A percentile compares a stretch with the other conserved stretches of the same genome.
Conservation (phyloP, 2,888 invertebrate genomes). For the Patella pellucida region DNA sequence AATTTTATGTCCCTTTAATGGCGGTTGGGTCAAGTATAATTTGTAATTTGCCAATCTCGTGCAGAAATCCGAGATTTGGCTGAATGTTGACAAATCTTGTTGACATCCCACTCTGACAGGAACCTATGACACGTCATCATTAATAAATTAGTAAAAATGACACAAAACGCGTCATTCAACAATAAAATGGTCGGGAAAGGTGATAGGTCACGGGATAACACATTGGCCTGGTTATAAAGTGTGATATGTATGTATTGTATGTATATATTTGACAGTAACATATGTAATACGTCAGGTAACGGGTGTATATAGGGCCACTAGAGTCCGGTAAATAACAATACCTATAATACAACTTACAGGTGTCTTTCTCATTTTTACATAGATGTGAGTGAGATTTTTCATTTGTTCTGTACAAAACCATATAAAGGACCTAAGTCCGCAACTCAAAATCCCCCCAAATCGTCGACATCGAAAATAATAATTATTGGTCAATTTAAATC, state of each 20-base stretch:
- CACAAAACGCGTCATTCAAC: constrained; percentile 15
- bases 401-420: too few relatives aligned
- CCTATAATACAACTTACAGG: too few relatives aligned
- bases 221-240: background rate
- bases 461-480: too few relatives aligned
- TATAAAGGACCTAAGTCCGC: too few relatives aligned
- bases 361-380: too few relatives aligned
- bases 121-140: constrained; percentile 17
- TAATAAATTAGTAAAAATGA: constrained; percentile 23
- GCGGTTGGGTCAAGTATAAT: background rate
- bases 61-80: background rate
- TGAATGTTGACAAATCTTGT: background rate
- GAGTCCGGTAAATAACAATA: too few relatives aligned
- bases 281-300: background rate
- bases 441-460: too few relatives aligned
- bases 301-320: too few relatives aligned
- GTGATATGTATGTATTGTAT: constrained; percentile 1
- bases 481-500: too few relatives aligned
- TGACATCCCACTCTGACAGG: background rate
- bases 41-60: background rate
- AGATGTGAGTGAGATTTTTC: too few relatives aligned
- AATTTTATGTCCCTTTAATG: background rate
- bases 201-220: constrained; percentile 6
- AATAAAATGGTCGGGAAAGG: constrained; percentile 3
- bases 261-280: background rate